phyloP scores from a whole-genome alignment of 1,140 invertebrate species.

The Rhagoletis pomonella region DNA sequence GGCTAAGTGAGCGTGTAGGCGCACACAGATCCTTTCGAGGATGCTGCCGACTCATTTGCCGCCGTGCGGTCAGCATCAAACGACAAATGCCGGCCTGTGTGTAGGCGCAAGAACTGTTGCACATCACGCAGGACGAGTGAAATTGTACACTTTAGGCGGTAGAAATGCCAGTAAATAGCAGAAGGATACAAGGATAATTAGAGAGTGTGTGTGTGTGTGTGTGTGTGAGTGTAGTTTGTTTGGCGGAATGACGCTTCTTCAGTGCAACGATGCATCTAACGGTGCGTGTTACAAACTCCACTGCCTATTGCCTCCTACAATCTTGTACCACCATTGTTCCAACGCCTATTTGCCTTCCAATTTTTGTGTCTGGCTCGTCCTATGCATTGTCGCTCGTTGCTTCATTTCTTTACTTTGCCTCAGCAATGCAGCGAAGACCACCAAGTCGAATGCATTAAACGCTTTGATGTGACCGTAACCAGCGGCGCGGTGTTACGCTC shows the following conservation, averaged over 20 bases:
- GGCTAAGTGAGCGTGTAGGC: constrained; percentile 32
- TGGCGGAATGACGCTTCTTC: background rate
- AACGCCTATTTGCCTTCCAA: constrained; percentile 19
- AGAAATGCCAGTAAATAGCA: constrained; percentile 48
- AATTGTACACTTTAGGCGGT: constrained; percentile 56
- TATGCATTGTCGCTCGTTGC: constrained; percentile 4
- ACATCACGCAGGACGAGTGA: constrained; percentile 57
- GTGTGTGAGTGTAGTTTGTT: too few species aligned
- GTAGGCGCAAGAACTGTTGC: constrained; percentile 16
- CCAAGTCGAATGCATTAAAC: constrained; percentile 72
- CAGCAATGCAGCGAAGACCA: constrained; percentile 64
- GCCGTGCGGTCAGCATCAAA: constrained; percentile 36
- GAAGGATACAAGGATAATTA: constrained; percentile 42
- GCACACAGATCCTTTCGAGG: background rate
- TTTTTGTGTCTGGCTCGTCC: background rate
- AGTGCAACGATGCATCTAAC: too few species aligned
- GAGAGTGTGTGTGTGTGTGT: background rate
- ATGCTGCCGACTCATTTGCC: background rate
- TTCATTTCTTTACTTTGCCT: background rate
- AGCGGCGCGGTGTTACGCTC: constrained; percentile 69
- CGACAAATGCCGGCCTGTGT: background rate
- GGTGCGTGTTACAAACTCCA: too few species aligned
- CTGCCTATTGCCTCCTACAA: background rate
- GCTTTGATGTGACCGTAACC: constrained; percentile 72
- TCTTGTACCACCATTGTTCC: background rate